Conservation (phyloP, 2,797 vertebrate species). For the Mico argentatus region DNA sequence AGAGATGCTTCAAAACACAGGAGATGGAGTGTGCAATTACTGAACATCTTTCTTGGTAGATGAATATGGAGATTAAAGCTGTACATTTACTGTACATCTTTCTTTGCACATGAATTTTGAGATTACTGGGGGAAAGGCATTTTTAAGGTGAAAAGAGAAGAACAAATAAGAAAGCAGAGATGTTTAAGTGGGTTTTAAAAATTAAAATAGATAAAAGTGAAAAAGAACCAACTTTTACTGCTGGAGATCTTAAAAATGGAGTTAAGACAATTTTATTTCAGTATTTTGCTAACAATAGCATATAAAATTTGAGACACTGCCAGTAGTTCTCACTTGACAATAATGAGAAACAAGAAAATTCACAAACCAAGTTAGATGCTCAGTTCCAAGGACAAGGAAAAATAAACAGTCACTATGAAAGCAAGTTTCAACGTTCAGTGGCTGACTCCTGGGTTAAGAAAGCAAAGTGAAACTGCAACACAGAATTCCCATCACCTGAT, state of each 20-base stretch:
- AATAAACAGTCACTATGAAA: background rate
- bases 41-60: background rate
- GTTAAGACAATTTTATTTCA: slow-evolving; percentile 13
- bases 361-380: background rate
- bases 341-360: background rate
- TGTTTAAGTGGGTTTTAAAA: background rate
- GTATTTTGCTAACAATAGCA: background rate
- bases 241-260: slow-evolving; percentile 5
- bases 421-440: background rate
- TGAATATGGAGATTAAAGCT: background rate
- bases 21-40: background rate
- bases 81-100: background rate
- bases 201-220: background rate
- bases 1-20: background rate
- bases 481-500: background rate
- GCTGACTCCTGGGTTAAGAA: background rate
- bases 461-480: background rate
- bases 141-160: background rate
- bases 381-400: background rate
- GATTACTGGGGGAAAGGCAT: background rate
- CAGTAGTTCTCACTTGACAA: slow-evolving; percentile 16
- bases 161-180: slow-evolving; percentile 7
- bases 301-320: background rate
- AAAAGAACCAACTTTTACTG: background rate
- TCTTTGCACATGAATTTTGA: background rate